Evolutionary conservation across 1,140 invertebrate species (phyloP), one percentile per base, ranked within the genome.

Genomic region (Holcopasites calliopsidis): DNA sequence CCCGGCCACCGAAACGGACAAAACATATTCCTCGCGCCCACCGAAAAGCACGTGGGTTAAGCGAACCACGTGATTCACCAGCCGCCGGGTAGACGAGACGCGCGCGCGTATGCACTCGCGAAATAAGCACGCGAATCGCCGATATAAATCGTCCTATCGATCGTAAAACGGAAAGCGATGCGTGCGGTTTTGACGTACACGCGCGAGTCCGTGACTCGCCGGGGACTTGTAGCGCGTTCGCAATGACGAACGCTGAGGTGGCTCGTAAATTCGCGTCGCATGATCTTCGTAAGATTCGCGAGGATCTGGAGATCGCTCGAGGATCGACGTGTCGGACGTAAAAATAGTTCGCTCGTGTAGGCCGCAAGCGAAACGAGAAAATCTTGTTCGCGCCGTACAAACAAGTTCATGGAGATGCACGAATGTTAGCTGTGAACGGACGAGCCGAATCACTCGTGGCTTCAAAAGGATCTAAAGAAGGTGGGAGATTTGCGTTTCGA

Each of bases 51-150:
- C 82, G 76, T 85, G 72, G 76, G 50, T 52, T 82, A 74, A 55
- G 54, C 73, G 72, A 76, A 54, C 72, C 76, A 72, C 58, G 72
- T 82, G 76, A 84, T 80, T 84, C 77, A 83, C 55, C 72, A 21
- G 31, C 11, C 49, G 31, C 35, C 16, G 31, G 47, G 70, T 84
- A n/a, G n/a, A n/a, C 60, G 40, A 60, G 49, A 82, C 50, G 66
- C 73, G 40, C 66, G 47, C 60, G 64, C 61, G 42, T n/a, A n/a
- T n/a, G n/a, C n/a, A n/a, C n/a, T n/a, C 28, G 44, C 35, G 55
- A 52, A 69, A 70, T 49, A 60, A 79, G 69, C 71, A 52, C 35
- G 33, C 49, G 64, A 47, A 72, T 50, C 23, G 60, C 58, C 23
- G 18, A 13, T 64, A 71, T 80, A 82, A 82, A 80, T n/a, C 74